Evolutionary conservation across 2,113 vertebrate genomes (phyloP), one percentile per base, ranked within the genome.

Genomic region (Copsychus sechellarum): DNA sequence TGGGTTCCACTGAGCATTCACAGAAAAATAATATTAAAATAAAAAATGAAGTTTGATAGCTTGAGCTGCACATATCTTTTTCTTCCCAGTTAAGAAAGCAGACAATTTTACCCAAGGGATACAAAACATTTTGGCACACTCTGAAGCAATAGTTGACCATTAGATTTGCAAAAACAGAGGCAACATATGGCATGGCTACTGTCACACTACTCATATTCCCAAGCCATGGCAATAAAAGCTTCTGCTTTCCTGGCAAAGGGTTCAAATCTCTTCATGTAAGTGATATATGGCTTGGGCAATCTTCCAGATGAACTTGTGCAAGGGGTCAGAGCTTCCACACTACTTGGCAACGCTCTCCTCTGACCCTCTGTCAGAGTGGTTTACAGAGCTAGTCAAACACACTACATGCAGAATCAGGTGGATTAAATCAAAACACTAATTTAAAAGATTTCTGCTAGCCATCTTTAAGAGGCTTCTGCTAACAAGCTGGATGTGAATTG

Each of bases 351-450:
- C 8, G 5, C 34, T 69, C n/a, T 70, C 10, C 58, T 87, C 66
- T 73, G 83, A 92, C 51, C 69, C 50, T 57, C 42, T 25, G 22
- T n/a, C 38, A 54, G 23, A 85, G 14, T 14, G 26, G 34, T 58
- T 91, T 88, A 89, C 54, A 86, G 38, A 89, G 54, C 25, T 62
- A 47, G 56, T 67, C 21, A 26, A 94, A 89, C 56, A 65, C 33
- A 56, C 34, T 67, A 51, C 60, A 60, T 1, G 2, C 21, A 86
- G 70, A 81, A 78, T 78, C 78, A 67, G 38, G 14, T 81, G 65
- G 65, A 86, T 92, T 84, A 84, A 89, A 95, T 74, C 77, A 89
- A 85, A 78, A 33, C 47, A 58, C 43, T 91, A 38, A 91, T 86
- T 81, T 50, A 58, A 93, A 91, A 84, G 29, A 71, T 67, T 95